These are phyloP conservation scores for Leucania comma DNA, from an alignment of 2,888 invertebrate species.

Conservation along the genomic window DNA sequence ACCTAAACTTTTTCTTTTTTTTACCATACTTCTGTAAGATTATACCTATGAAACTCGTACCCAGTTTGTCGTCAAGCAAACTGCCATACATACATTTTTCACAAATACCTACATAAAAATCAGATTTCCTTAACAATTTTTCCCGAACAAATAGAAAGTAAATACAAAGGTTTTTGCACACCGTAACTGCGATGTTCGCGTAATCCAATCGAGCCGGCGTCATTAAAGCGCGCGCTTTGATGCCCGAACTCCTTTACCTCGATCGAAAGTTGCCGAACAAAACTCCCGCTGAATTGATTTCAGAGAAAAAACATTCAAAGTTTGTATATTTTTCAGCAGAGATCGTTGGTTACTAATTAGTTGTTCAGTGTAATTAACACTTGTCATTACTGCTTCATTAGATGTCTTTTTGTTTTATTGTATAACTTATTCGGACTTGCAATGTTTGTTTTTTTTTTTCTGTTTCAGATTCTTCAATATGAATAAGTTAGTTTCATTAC, in stretches of 20 bases:
- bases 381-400: conserved; percentile 8
- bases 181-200: conserved; percentile 13
- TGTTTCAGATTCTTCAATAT: background rate
- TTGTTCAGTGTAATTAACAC: conserved; percentile 26
- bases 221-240: conserved; percentile 48
- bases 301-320: conserved; percentile 2
- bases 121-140: background rate
- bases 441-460: background rate
- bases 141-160: background rate
- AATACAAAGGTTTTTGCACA: conserved; percentile 29
- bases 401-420: conserved; percentile 1
- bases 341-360: conserved; percentile 15
- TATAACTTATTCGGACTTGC: background rate
- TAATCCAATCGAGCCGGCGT: conserved; percentile 43
- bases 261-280: conserved; percentile 23
- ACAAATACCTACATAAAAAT: background rate
- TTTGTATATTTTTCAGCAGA: background rate
- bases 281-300: conserved; percentile 31
- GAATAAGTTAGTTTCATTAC: background rate
- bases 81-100: too few relatives aligned
- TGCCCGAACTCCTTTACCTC: conserved; percentile 25
- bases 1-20: too few relatives aligned
- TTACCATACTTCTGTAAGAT: too few relatives aligned
- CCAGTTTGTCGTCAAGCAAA: too few relatives aligned
- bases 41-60: too few relatives aligned